Evolutionary conservation across 2,888 invertebrate genomes (phyloP).

Genomic region (Catonia carolina): DNA sequence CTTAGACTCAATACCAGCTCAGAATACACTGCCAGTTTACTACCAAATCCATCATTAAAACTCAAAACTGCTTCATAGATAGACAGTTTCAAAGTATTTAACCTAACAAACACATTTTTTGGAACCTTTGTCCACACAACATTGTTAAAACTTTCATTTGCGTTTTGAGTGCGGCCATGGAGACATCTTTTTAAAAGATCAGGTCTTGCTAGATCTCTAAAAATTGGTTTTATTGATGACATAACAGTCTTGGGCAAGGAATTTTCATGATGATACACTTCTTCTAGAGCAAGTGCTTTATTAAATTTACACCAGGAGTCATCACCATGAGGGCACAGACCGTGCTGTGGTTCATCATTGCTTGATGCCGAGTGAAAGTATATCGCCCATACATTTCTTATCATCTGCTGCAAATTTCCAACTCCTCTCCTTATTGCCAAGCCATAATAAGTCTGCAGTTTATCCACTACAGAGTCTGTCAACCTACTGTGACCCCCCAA

Average conservation of each 20-base stretch:
- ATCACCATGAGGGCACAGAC: neutral
- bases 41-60: too few species aligned
- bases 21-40: too few species aligned
- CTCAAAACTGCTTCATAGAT: too few species aligned
- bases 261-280: neutral
- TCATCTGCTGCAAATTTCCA: conserved; percentile 31
- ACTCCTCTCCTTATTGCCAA: conserved; percentile 32
- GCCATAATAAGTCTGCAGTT: conserved; percentile 34
- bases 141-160: too few species aligned
- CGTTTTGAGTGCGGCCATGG: neutral
- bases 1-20: too few species aligned
- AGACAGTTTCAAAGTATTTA: too few species aligned
- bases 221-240: neutral
- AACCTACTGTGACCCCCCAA: conserved; percentile 30
- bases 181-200: neutral
- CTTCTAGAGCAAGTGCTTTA: neutral
- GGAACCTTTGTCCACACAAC: conserved; percentile 1
- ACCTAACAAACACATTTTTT: too few species aligned
- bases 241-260: neutral
- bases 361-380: conserved; percentile 32
- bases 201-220: neutral
- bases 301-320: neutral
- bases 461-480: conserved; percentile 31
- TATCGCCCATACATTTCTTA: conserved; percentile 33
- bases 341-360: neutral